Evolutionary conservation across 2,888 invertebrate genomes (phyloP), one percentile per base, ranked within the genome.

Genomic region (Tromatobia lineatoria): DNA sequence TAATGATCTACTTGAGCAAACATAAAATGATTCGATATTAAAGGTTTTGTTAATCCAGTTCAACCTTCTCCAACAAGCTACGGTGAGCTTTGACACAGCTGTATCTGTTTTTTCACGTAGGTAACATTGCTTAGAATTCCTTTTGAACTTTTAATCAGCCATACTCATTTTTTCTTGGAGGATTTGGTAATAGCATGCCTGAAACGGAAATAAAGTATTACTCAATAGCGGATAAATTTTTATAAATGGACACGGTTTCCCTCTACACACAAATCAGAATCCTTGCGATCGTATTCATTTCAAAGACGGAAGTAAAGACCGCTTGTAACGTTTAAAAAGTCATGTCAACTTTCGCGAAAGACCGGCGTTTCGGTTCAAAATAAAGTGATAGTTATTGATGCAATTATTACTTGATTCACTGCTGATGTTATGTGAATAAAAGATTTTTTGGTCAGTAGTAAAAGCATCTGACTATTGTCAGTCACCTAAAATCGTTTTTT

Each of bases 131-230:
- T 71, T 42, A 38, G 25, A 29, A 42, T 69, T 25, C 38, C 29
- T 61, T 82, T 82, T 78, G 70, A 77, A 80, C 52, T 74, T 85
- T 88, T 83, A 92, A 87, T 93, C 92, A 34, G 89, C 91, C 61
- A 90, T 89, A 52, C 90, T 91, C 88, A 92, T 91, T 87, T 93
- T 92, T 92, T 97, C 97, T 94, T 96, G 96, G 15, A 96, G 95
- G 89, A 97, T 96, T 94, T 97, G 96, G 91, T 96, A 96, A 93
- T 96, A 97, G 92, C 96, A 96, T 15, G 96, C 97, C 96, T 96
- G 94, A 61, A 95, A 85, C 82, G 85, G 76, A 84, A 80, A 70
- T 61, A 80, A 64, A 23, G 29, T 38, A 18, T 80, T 57, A 34
- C 10, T 13, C 10, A 73, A 25, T 18, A 29, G 42, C n/a, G 29